A percentile compares a stretch with the other conserved stretches of the same genome.
phyloP scores from a whole-genome alignment of 2,797 vertebrate species.

The Rallus crepitans region DNA sequence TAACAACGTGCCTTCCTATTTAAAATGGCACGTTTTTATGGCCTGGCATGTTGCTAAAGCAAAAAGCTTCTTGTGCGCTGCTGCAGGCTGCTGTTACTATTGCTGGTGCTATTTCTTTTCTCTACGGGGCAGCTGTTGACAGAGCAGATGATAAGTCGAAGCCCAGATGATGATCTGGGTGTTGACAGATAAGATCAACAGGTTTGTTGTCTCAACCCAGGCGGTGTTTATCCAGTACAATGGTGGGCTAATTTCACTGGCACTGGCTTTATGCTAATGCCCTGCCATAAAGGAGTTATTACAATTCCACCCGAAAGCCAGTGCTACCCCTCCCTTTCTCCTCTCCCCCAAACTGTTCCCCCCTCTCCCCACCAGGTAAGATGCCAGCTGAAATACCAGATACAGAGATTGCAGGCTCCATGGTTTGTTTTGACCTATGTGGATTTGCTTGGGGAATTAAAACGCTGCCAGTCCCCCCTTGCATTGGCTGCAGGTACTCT shows the following conservation, averaged over 20 bases:
- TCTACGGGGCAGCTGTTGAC: slow-evolving; percentile 2
- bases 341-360: not conserved
- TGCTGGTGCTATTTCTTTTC: slow-evolving; percentile 11
- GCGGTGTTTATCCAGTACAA: not conserved
- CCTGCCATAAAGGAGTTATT: slow-evolving; percentile 22
- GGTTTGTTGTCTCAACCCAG: slow-evolving; percentile 31
- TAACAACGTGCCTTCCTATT: not conserved
- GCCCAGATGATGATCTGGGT: slow-evolving; percentile 22
- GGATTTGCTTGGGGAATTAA: not conserved
- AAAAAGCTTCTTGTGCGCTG: not conserved
- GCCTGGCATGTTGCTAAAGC: not conserved
- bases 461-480: not conserved
- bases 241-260: slow-evolving; percentile 18
- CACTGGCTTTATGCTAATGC: not conserved
- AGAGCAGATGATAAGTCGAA: slow-evolving; percentile 29
- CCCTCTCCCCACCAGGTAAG: not conserved
- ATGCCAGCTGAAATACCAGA: not conserved
- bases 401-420: not conserved
- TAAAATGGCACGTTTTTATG: not conserved
- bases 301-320: not conserved
- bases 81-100: not conserved
- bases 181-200: slow-evolving; percentile 46
- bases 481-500: not conserved
- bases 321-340: not conserved
- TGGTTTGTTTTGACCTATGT: not conserved